Percentiles rank a stretch among this genome's conserved stretches.
phyloP scores from a whole-genome alignment of 35 echinoderm and acorn worm genomes.

The Lytechinus pictus region DNA sequence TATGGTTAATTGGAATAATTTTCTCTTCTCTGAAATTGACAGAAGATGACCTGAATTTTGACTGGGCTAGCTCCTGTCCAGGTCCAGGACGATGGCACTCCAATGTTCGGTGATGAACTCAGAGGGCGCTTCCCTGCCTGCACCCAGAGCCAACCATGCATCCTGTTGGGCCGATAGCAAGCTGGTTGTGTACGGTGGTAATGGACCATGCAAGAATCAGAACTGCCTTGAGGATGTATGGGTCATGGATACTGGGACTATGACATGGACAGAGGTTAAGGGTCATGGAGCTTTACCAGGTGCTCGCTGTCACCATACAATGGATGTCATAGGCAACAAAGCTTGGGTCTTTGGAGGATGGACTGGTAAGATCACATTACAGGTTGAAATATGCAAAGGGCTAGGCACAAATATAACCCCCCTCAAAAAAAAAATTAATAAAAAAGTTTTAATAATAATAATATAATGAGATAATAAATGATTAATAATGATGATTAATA shows the following conservation, averaged over 20 bases:
- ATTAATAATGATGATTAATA: too few relatives aligned
- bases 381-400: too few relatives aligned
- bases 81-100: constrained; percentile 45
- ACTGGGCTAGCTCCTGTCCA: too few relatives aligned
- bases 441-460: too few relatives aligned
- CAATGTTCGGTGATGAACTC: constrained; percentile 13
- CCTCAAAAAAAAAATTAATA: too few relatives aligned
- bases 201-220: constrained; percentile 59
- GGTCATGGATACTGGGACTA: constrained; percentile 55
- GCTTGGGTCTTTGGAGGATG: constrained; percentile 65
- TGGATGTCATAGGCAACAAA: constrained; percentile 36
- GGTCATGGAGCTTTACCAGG: constrained; percentile 36
- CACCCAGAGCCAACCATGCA: constrained; percentile 59
- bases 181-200: constrained; percentile 57
- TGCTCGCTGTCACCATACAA: constrained; percentile 62
- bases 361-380: constrained; percentile 50
- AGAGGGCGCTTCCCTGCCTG: constrained; percentile 8
- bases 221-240: constrained; percentile 60
- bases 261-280: constrained; percentile 60
- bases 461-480: too few relatives aligned
- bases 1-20: too few relatives aligned
- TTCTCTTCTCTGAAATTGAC: too few relatives aligned
- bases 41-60: too few relatives aligned
- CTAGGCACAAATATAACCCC: too few relatives aligned
- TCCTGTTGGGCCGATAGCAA: constrained; percentile 48